Conservation (phyloP, 2,797 vertebrate species). For the Sebastiscus albofasciatus region DNA sequence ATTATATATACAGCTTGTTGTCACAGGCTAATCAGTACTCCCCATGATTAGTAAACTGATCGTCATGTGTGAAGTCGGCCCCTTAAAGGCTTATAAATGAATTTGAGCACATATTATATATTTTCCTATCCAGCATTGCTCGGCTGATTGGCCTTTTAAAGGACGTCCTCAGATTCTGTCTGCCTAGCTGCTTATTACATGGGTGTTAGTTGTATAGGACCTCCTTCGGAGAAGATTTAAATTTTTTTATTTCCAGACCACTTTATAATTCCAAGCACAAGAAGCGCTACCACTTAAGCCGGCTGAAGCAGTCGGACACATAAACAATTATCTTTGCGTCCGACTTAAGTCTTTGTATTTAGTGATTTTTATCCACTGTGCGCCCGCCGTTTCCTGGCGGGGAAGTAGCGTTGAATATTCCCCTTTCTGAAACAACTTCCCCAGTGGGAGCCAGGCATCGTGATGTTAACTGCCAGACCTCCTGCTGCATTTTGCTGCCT, state of each 20-base stretch:
- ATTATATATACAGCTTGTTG: slow-evolving; percentile 4
- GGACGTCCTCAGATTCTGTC: background rate
- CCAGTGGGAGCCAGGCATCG: slow-evolving; percentile 64
- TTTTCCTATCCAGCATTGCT: background rate
- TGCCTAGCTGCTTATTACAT: background rate
- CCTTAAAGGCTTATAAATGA: background rate
- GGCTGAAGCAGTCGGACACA: slow-evolving; percentile 39
- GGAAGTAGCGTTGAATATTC: slow-evolving; percentile 69
- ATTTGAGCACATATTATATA: background rate
- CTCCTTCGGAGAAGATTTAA: slow-evolving; percentile 7
- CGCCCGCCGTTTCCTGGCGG: slow-evolving; percentile 65
- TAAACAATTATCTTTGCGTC: slow-evolving; percentile 66
- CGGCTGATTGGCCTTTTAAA: background rate
- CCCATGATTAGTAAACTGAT: background rate
- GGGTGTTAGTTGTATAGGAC: background rate
- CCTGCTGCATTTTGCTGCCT: slow-evolving; percentile 63
- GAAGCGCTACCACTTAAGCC: slow-evolving; percentile 42
- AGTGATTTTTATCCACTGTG: slow-evolving; percentile 66
- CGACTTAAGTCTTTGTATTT: slow-evolving; percentile 69
- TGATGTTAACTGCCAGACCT: slow-evolving; percentile 66
- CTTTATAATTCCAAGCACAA: slow-evolving; percentile 23
- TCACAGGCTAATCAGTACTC: background rate
- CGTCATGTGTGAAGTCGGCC: background rate
- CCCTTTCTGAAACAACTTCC: slow-evolving; percentile 65
- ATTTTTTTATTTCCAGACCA: slow-evolving; percentile 25